Evolutionary conservation across 2,888 invertebrate species (phyloP), one percentile per base, ranked within the genome.

Genomic region (Lithophane ornitopus): DNA sequence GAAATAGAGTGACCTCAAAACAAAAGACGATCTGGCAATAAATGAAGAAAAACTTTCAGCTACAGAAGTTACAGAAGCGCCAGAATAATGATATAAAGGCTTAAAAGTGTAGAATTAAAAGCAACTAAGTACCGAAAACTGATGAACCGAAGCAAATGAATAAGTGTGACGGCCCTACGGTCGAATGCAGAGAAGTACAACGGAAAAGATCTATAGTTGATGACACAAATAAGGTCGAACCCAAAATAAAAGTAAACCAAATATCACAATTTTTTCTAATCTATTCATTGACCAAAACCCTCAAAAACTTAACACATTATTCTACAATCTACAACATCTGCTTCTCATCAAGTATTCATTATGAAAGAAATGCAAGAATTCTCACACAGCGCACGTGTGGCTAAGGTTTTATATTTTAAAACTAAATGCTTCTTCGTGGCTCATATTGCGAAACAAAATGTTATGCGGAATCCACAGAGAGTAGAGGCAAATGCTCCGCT

Each of bases 381-480:
- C 34, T 19, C 39, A 66, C 12, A 62, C 61, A 46, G 34, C 59
- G 82, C 84, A 80, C 84, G 80, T 87, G 80, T 86, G 87, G 56
- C 61, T 59, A 58, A 39, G 80, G 78, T 80, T 85, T 87, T 83
- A 85, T 76, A 76, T 85, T 85, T 83, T 80, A 73, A 86, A 85
- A 80, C 76, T 76, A 85, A 86, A 86, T 68, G 80, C 66, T 83
- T 85, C 77, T 79, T 75, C 75, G 80, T 80, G 78, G 86, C 74
- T 80, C 80, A 86, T 80, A 80, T 80, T 86, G 76, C 66, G 52
- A 78, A 83, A 80, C 88, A 83, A 83, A 85, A 83, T 87, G 66
- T 79, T 82, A 76, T 75, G 77, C 80, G 78, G 74, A 78, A 83
- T 87, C 68, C 67, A 44, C 68, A 54, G 72, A 71, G 70, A 74